Base-by-base conservation (phyloP, 2,797 vertebrate genomes). In the Melanogrammus aeglefinus region DNA sequence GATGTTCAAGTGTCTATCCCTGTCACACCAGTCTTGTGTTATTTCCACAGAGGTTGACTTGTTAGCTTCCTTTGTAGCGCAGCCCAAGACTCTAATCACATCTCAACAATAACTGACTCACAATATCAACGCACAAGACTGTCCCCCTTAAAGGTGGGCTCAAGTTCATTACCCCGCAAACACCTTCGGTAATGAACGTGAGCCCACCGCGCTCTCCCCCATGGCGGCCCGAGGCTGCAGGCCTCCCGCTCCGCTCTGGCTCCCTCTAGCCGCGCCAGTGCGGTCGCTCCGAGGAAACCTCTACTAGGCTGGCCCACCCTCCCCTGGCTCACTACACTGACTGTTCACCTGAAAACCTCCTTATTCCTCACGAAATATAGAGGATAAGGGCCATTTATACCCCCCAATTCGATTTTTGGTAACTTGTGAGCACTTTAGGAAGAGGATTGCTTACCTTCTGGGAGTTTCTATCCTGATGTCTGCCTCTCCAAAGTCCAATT, bases 221-320 rank as follows among this genome's bases (percentile, higher is more conserved):
- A 10, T n/a, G n/a, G n/a, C 71, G 83, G 77, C 83, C 21, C 79
- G 84, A 79, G 86, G 47, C 79, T 86, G 80, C 4, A 75, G 80
- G 77, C 79, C 75, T 79, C 82, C 84, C 84, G 69, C 83, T 78
- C 77, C 82, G 90, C 90, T 93, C 81, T 93, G 91, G 94, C 94
- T 94, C 94, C 94, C 94, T 91, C 94, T 95, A 94, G 90, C 92
- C 88, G 90, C 85, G 78, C 87, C 84, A 93, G 86, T 91, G 90
- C 92, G 77, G 92, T 94, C 91, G 92, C 91, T 92, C 89, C 91
- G 90, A 87, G 73, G 90, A 91, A 85, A 83, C 80, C 84, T 85
- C 86, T 73, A 85, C 83, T 86, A 86, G 81, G 83, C 77, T 91
- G 88, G 78, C 90, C 89, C 92, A 91, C 87, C 90, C 86, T 88